A percentile compares a stretch with the other conserved stretches of the same genome.
Conservation (phyloP, 1,140 invertebrate genomes). For the Episyrphus balteatus region DNA sequence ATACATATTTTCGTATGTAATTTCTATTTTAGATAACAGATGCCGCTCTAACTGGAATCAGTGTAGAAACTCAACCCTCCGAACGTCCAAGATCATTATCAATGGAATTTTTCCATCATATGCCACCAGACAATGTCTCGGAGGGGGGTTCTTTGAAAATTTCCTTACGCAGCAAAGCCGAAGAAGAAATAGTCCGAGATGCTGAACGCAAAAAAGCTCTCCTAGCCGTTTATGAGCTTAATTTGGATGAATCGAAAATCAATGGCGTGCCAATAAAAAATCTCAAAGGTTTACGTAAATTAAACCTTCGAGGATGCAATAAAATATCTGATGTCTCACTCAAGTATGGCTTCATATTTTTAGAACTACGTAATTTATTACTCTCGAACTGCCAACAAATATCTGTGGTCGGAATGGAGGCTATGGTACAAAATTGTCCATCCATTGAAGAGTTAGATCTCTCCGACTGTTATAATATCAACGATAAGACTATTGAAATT, state of each 20-base stretch:
- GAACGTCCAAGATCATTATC: conserved; percentile 3
- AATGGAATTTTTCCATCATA: conserved; percentile 17
- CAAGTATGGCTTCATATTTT: conserved; percentile 51
- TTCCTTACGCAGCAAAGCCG: conserved; percentile 49
- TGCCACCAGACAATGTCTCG: conserved; percentile 19
- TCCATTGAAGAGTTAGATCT: conserved; percentile 57
- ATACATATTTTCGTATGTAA: conserved; percentile 2
- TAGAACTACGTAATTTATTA: conserved; percentile 42
- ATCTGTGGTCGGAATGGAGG: conserved; percentile 48
- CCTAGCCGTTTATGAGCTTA: conserved; percentile 47
- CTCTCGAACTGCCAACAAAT: conserved; percentile 58
- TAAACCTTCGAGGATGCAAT: conserved; percentile 55
- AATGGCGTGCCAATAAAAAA: conserved; percentile 45
- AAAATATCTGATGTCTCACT: conserved; percentile 59
- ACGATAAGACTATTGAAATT: conserved; percentile 49
- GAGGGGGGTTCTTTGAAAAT: conserved; percentile 38
- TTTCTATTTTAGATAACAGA: conserved; percentile 38
- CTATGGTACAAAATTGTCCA: conserved; percentile 51
- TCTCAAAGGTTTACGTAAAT: conserved; percentile 42
- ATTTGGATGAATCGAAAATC: conserved; percentile 36
- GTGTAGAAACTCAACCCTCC: conserved; percentile 14
- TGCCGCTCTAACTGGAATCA: conserved; percentile 52
- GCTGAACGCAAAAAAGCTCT: conserved; percentile 50
- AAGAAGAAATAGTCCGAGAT: conserved; percentile 53
- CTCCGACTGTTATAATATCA: conserved; percentile 51